Evolutionary conservation across 2,888 invertebrate genomes (phyloP), one percentile per base, ranked within the genome.

Genomic region (Aproaerema taeniolella): DNA sequence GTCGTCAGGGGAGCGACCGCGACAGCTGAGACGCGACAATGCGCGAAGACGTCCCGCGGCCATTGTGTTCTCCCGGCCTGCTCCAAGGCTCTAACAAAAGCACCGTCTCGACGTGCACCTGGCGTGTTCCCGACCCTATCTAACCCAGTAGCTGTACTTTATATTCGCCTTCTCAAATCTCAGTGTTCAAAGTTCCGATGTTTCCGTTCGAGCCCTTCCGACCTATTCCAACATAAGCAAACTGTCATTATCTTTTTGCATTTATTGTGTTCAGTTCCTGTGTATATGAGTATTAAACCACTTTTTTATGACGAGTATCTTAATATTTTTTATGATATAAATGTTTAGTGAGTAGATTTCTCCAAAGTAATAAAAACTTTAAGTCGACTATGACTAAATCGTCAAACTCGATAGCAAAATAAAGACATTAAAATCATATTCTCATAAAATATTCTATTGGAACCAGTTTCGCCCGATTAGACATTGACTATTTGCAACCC

Each of bases 21-120:
- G 80, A 78, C 85, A 82, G 85, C 86, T 83, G 85, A 82, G 68
- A 66, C 53, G 55, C 69, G 68, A 83, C 82, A 85, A 82, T 77
- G 52, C 68, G 58, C 69, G 82, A 83, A 85, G 86, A 86, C 81
- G 83, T 81, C 79, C 76, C 79, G 80, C 67, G 65, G 73, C 68
- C 61, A 75, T 85, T 86, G 82, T 83, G 61, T 67, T 70, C n/a
- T n/a, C 66, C 69, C 64, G 47, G 49, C 53, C 49, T 49, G 58
- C 53, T 58, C 59, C 60, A 10, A 25, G 59, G 70, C 75, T 41
- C 44, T 52, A 54, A 59, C 59, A 65, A 64, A 57, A 47, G 55
- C 59, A n/a, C 61, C 75, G 82, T 73, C 80, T 76, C 72, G 67
- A 53, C 58, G 62, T 67, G 76, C 85, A 86, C 85, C 85, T 86